Evolutionary conservation across 2,797 vertebrate genomes (phyloP).

Genomic region (Clarias pachynema): DNA sequence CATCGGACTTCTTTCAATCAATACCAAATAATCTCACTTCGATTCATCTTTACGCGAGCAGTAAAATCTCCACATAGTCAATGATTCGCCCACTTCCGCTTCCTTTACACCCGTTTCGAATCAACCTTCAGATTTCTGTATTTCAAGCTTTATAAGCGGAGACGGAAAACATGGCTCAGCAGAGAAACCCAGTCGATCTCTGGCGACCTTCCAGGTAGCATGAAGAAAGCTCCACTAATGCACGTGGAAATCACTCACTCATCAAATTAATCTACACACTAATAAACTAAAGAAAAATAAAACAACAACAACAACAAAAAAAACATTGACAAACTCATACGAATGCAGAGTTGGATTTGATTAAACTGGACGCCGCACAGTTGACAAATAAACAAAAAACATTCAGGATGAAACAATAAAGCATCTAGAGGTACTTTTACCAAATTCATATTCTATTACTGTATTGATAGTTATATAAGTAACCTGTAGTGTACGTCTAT

Average conservation of each 20-base stretch:
- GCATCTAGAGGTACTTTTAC: background rate
- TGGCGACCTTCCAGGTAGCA: constrained; percentile 63
- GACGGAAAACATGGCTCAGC: constrained; percentile 18
- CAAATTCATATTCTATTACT: background rate
- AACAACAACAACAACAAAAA: background rate
- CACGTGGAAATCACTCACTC: constrained; percentile 52
- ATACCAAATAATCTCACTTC: background rate
- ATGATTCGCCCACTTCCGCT: constrained; percentile 10
- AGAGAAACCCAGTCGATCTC: constrained; percentile 27
- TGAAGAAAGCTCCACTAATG: background rate
- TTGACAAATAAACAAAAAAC: background rate
- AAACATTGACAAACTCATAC: background rate
- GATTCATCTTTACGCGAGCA: background rate
- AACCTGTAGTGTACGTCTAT: background rate
- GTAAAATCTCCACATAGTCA: background rate
- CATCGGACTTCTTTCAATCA: background rate
- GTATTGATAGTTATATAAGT: background rate
- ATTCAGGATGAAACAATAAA: background rate
- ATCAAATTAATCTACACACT: background rate
- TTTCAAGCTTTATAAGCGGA: background rate
- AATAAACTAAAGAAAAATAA: background rate
- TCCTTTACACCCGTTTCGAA: background rate
- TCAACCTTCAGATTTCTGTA: background rate
- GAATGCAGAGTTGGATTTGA: background rate
- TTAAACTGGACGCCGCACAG: background rate